Evolutionary conservation across 1,140 invertebrate genomes (phyloP), one percentile per base, ranked within the genome.

Genomic region (Holotrichia oblita): DNA sequence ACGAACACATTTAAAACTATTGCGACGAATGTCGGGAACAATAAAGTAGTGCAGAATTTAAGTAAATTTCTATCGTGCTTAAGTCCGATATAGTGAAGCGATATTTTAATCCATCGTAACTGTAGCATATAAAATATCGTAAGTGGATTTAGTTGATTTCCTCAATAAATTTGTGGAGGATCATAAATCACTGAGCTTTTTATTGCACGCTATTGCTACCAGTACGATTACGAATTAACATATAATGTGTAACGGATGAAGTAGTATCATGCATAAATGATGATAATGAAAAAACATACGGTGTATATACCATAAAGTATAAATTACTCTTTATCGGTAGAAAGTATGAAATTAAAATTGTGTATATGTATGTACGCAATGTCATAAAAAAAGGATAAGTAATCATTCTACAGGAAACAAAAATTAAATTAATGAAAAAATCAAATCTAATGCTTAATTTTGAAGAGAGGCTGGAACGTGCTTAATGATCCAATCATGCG

Each of bases 31-130:
- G 20, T 12, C 61, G 22, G 24, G 61, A 27, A 69, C 61, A 69
- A 69, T 69, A 69, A 24, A 69, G 7, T 34, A 69, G 27, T 9
- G 12, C 27, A 10, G 4, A 69, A 27, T 69, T 69, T 69, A 69
- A 69, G 61, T 27, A 69, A 34, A 69, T 69, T 69, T 69, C 61
- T 55, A 55, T 55, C n/a, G 48, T 14, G n/a, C 17, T 22, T 17
- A 10, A 69, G 12, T 69, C 27, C 14, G 20, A 69, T 12, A 20
- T 27, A 20, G 48, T 17, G 4, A 69, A 69, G 24, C 24, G 27
- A 69, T 34, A 22, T 24, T 69, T 7, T 27, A n/a, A 55, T 17
- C 48, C 14, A 20, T 3, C 61, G 22, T 69, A 69, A 17, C 59
- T 20, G 2, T 55, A 55, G 12, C 20, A 6, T 10, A 7, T 22